Evolutionary conservation across 2,888 invertebrate genomes (phyloP), one percentile per base, ranked within the genome.

Genomic region (Balanococcus diminutus): DNA sequence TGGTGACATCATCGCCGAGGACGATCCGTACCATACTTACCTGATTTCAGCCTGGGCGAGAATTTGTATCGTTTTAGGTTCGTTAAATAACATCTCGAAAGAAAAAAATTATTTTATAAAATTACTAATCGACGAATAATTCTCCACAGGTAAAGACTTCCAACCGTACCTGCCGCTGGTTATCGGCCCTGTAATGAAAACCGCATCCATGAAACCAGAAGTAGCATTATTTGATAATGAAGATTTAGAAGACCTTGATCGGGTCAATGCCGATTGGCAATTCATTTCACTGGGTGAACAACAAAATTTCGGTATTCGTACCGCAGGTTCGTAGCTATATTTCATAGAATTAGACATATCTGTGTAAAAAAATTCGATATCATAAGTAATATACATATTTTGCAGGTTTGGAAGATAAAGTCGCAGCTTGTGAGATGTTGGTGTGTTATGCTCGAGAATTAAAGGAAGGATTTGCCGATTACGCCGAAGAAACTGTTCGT

Each of bases 41-140:
- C 94, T 99, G 90, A 99, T 99, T 88, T 97, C 98, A 0, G 98
- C 99, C 0, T 99, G 99, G 99, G 98, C 99, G 0, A 93, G 99
- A 88, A 98, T 99, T 91, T 99, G 99, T 91, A 98, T 98, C 91
- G 96, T 98, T 89, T 92, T 98, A 90, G 94, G 94, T 90, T 88
- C 88, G 88, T 86, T 28, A 32, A 25, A 4, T n/a, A 32, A 75
- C 36, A 39, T 22, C 39, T 6, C n/a, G n/a, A n/a, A n/a, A 46
- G 16, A 4, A 46, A 46, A n/a, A 46, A 2, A 22, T 9, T 9
- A 56, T 22, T 1, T 22, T 22, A 14, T 22, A 14, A 56, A 6
- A 56, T 19, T 9, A 51, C 5, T n/a, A 51, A 51, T 51, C n/a
- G n/a, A 46, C n/a, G n/a, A 46, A 16, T 6, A 1, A 3, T 16